Percentiles rank a stretch among this genome's conserved stretches.
Conservation (phyloP, 2,797 vertebrate genomes). For the Falco columbarius region DNA sequence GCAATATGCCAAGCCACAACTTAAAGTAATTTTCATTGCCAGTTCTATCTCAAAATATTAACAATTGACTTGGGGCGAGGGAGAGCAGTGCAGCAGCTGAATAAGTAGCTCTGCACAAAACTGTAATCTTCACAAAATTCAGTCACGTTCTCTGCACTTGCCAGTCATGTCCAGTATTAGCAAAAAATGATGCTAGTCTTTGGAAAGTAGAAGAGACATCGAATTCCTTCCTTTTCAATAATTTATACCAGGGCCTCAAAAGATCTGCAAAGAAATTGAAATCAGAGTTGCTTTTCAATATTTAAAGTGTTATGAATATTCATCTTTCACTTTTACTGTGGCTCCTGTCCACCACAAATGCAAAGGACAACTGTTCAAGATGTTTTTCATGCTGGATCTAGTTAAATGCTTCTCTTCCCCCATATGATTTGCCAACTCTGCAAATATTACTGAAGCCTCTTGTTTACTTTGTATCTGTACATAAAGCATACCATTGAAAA, state of each 20-base stretch:
- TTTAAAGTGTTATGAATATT: constrained; percentile 48
- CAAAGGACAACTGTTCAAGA: background rate
- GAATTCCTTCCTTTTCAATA: constrained; percentile 4
- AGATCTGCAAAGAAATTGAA: constrained; percentile 27
- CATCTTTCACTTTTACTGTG: background rate
- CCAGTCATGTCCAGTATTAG: background rate
- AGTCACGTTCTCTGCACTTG: background rate
- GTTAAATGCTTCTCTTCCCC: background rate
- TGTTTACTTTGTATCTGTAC: background rate
- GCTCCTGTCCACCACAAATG: background rate
- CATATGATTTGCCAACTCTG: background rate
- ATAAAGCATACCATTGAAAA: background rate
- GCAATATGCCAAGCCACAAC: background rate
- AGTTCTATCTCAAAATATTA: background rate
- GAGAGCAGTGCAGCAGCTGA: background rate
- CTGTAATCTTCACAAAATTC: background rate
- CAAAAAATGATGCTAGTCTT: background rate
- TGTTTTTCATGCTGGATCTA: background rate
- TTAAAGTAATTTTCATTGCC: background rate
- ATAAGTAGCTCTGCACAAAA: background rate
- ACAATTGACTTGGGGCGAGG: background rate
- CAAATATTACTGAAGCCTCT: background rate
- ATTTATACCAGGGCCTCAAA: background rate
- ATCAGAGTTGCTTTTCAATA: constrained; percentile 30
- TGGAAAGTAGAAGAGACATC: background rate